Evolutionary conservation across 2,797 vertebrate genomes (phyloP).

Genomic region (Pangasius djambal): DNA sequence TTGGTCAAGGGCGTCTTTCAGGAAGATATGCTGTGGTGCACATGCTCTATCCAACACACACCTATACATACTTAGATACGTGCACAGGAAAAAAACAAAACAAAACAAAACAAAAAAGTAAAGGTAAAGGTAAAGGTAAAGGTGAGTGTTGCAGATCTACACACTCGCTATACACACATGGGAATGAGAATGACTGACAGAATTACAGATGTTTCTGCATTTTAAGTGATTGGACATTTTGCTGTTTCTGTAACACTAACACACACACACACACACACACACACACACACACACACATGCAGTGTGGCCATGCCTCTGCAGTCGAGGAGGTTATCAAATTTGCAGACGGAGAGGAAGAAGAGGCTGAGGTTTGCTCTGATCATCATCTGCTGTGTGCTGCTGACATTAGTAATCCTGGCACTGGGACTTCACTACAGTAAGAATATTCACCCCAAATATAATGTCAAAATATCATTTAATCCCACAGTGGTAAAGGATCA

Average conservation of each 20-base stretch:
- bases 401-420: slow-evolving; percentile 37
- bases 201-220: neutral
- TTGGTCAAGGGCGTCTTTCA: neutral
- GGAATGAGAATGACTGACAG: neutral
- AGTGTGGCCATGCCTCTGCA: slow-evolving; percentile 36
- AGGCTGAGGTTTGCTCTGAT: slow-evolving; percentile 23
- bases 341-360: slow-evolving; percentile 39
- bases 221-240: neutral
- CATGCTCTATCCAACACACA: neutral
- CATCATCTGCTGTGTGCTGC: slow-evolving; percentile 38
- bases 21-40: neutral
- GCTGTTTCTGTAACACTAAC: neutral
- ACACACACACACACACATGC: neutral
- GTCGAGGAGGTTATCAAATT: slow-evolving; percentile 43
- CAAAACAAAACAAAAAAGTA: neutral
- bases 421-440: slow-evolving; percentile 54
- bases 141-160: neutral
- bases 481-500: neutral
- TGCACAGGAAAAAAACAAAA: neutral
- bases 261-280: neutral
- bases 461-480: neutral
- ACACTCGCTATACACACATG: neutral
- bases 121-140: neutral
- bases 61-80: neutral
- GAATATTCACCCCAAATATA: neutral